These are phyloP conservation scores for Octodonta nipae DNA, from an alignment of 2,888 invertebrate genomes.

Conservation along the genomic window DNA sequence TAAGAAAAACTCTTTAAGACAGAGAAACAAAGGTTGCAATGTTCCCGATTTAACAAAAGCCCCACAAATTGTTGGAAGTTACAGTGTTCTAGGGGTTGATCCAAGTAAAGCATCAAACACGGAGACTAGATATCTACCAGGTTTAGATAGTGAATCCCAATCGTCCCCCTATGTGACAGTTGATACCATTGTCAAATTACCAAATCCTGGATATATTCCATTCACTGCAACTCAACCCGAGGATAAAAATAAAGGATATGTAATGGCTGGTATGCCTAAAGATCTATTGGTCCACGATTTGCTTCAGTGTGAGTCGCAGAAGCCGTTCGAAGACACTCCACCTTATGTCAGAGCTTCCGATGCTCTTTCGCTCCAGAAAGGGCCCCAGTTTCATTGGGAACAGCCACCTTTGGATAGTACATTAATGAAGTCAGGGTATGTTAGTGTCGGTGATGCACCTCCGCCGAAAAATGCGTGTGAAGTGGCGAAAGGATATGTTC, in stretches of 20 bases:
- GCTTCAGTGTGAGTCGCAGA: constrained; percentile 7
- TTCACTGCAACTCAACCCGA: constrained; percentile 15
- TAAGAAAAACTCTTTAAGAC: too few species aligned
- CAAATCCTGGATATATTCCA: constrained; percentile 25
- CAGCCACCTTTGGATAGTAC: constrained; percentile 13
- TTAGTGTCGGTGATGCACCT: constrained; percentile 22
- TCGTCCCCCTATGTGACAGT: constrained; percentile 20
- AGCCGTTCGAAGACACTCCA: constrained; percentile 12
- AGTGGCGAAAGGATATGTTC: constrained; percentile 21
- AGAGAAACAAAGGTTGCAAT: too few species aligned
- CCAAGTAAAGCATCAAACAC: constrained; percentile 12
- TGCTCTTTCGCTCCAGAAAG: constrained; percentile 2
- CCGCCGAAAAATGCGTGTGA: constrained; percentile 12
- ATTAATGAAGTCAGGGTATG: constrained; percentile 20
- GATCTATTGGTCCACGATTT: constrained; percentile 14
- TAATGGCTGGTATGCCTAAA: constrained; percentile 24
- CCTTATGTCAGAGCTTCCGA: constrained; percentile 20
- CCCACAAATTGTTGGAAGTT: constrained; percentile 16
- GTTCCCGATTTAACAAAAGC: too few species aligned
- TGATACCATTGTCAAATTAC: constrained; percentile 18
- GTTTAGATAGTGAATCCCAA: constrained; percentile 15
- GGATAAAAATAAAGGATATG: constrained; percentile 19
- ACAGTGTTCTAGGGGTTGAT: constrained; percentile 26
- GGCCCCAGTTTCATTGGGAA: constrained; percentile 15
- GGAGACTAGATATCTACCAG: constrained; percentile 12